Conservation (phyloP, 2,113 vertebrate species). For the Tympanuchus pallidicinctus region DNA sequence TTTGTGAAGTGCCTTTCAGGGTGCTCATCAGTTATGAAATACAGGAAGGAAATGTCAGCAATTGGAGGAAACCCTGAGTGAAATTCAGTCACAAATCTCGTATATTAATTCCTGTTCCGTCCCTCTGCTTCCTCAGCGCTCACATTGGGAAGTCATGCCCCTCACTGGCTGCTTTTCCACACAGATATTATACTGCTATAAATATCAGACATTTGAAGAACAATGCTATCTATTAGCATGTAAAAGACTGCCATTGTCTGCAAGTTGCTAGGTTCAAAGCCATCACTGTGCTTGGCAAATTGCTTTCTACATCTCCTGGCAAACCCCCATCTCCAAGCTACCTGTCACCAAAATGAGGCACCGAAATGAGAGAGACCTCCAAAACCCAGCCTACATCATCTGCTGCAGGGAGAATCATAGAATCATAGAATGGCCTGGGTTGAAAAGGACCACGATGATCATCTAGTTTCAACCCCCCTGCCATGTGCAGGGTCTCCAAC, state of each 20-base stretch:
- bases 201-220: constrained; percentile 57
- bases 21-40: constrained; percentile 23
- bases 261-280: constrained; percentile 27
- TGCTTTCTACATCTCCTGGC: constrained; percentile 27
- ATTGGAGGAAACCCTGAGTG: not conserved
- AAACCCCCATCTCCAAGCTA: not conserved
- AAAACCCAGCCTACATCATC: not conserved
- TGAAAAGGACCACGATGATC: too few relatives aligned
- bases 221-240: constrained; percentile 50
- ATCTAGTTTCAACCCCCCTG: too few relatives aligned
- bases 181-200: constrained; percentile 19
- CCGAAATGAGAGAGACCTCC: not conserved
- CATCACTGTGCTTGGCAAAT: constrained; percentile 14
- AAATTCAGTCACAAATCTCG: constrained; percentile 23
- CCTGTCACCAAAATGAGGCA: not conserved
- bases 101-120: constrained; percentile 12
- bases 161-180: not conserved
- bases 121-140: not conserved
- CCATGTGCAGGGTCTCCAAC: too few relatives aligned
- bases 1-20: constrained; percentile 44
- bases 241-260: constrained; percentile 42
- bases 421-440: too few relatives aligned
- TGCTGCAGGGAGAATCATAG: not conserved
- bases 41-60: constrained; percentile 31
- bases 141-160: not conserved